These are phyloP conservation scores for Drosophila leontia DNA, from an alignment of 1,140 invertebrate genomes.

Conservation along the genomic window DNA sequence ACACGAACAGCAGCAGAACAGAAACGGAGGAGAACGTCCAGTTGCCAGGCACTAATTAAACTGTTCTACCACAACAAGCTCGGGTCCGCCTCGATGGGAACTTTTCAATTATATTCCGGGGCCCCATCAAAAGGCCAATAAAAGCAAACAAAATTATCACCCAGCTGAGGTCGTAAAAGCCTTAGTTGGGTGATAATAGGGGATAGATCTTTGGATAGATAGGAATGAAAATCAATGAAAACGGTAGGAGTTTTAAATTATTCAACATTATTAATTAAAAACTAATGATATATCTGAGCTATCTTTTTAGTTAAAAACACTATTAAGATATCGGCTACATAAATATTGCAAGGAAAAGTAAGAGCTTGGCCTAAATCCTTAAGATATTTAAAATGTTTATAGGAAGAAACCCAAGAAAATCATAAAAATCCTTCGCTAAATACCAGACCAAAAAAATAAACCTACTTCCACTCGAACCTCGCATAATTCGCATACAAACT, in stretches of 20 bases:
- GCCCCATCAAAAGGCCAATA: conserved; percentile 67
- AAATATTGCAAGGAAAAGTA: background rate
- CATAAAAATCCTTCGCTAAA: background rate
- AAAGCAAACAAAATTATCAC: conserved; percentile 58
- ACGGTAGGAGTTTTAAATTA: background rate
- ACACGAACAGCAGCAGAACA: conserved; percentile 60
- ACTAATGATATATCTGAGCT: background rate
- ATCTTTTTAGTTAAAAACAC: too few relatives aligned
- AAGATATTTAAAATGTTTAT: background rate
- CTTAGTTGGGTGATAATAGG: conserved; percentile 28
- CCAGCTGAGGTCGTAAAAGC: conserved; percentile 25
- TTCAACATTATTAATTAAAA: background rate
- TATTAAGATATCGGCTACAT: background rate
- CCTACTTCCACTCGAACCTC: background rate
- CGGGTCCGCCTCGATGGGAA: conserved; percentile 31
- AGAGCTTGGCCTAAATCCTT: background rate
- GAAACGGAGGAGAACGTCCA: conserved; percentile 31
- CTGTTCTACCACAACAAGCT: conserved; percentile 70
- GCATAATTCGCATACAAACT: conserved; percentile 16
- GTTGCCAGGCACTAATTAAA: conserved; percentile 73
- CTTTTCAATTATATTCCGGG: conserved; percentile 55
- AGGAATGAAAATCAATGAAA: conserved; percentile 13
- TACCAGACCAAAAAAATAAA: background rate
- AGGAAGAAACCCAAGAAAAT: background rate
- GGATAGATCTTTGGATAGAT: conserved; percentile 26